Conservation (phyloP, 2,797 vertebrate species). For the Hafferia zeledoni region DNA sequence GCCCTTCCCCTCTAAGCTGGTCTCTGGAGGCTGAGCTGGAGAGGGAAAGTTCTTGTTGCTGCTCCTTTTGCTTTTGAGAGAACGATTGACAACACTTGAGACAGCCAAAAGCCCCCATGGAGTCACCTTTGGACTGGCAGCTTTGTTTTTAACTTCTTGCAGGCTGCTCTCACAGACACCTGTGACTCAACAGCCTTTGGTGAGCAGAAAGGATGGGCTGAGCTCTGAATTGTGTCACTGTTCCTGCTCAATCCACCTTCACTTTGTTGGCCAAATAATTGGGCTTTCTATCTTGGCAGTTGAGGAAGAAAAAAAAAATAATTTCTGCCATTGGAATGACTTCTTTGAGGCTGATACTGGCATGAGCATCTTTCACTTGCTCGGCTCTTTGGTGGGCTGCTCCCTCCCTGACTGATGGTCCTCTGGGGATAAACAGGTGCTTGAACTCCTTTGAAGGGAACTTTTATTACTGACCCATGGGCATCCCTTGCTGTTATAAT, state of each 20-base stretch:
- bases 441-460: background rate
- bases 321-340: background rate
- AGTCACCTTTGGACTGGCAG: background rate
- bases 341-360: background rate
- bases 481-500: background rate
- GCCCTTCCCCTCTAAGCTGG: background rate
- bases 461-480: background rate
- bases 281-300: background rate
- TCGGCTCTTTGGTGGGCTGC: background rate
- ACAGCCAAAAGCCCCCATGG: background rate
- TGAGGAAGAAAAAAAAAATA: background rate
- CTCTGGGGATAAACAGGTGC: background rate
- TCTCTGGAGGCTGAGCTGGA: background rate
- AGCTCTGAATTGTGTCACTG: background rate
- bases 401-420: background rate
- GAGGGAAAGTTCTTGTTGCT: background rate
- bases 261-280: background rate
- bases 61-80: background rate
- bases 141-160: background rate
- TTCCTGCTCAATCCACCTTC: background rate
- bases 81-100: fast-evolving
- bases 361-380: background rate
- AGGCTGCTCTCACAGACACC: background rate
- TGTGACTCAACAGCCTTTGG: background rate
- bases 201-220: background rate